phyloP scores from a whole-genome alignment of 2,888 invertebrate genomes.

The Drosophila monieri region DNA sequence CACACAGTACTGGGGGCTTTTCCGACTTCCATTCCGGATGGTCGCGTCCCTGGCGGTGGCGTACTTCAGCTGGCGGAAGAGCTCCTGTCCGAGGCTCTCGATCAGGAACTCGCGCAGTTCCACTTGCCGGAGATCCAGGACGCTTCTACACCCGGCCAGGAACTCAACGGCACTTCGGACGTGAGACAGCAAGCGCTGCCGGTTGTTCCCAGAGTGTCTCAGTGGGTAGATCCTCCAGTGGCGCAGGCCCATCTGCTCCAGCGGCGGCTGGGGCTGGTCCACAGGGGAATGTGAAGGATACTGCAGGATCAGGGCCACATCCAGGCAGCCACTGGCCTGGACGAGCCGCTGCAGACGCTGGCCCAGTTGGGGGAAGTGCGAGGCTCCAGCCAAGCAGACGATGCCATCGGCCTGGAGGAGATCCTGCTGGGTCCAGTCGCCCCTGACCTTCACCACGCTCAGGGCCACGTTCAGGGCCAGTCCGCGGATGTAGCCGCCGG shows the following conservation, averaged over 20 bases:
- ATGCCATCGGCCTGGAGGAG: slow-evolving; percentile 77
- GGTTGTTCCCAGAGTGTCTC: slow-evolving; percentile 30
- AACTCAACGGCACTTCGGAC: slow-evolving; percentile 82
- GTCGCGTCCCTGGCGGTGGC: slow-evolving; percentile 72
- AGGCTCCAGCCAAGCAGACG: slow-evolving; percentile 67
- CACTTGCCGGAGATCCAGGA: slow-evolving; percentile 86
- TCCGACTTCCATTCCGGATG: slow-evolving; percentile 77
- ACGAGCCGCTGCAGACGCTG: neutral
- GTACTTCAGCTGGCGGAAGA: slow-evolving; percentile 86
- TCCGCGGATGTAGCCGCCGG: slow-evolving; percentile 63
- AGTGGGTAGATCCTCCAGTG: slow-evolving; percentile 24
- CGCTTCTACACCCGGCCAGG: slow-evolving; percentile 76
- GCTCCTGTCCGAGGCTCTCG: slow-evolving; percentile 86
- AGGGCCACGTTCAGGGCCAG: slow-evolving; percentile 72
- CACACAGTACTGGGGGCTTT: slow-evolving; percentile 85
- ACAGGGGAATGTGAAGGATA: slow-evolving; percentile 16
- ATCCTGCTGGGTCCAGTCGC: slow-evolving; percentile 34
- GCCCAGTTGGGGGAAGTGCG: neutral
- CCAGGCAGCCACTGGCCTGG: slow-evolving; percentile 59
- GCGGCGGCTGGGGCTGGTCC: slow-evolving; percentile 36
- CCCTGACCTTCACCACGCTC: slow-evolving; percentile 79
- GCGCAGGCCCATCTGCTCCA: slow-evolving; percentile 39
- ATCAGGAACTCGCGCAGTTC: slow-evolving; percentile 85
- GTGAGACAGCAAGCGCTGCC: slow-evolving; percentile 41
- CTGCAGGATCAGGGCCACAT: slow-evolving; percentile 77